phyloP scores from a whole-genome alignment of 1,140 invertebrate species.

The Orchesella cincta region DNA sequence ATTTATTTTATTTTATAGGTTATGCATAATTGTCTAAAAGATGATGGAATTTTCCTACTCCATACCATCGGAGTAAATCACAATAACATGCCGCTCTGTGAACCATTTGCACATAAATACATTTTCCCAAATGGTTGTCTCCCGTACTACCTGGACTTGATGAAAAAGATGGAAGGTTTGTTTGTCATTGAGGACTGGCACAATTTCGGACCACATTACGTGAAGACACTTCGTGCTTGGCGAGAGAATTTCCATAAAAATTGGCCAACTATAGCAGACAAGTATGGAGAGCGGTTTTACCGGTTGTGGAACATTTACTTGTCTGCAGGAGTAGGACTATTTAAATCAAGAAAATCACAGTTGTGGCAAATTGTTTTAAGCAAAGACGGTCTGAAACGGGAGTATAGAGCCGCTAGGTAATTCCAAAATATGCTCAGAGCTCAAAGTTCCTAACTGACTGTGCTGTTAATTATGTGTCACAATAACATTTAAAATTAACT shows the following conservation, averaged over 20 bases:
- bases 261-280: slow-evolving; percentile 45
- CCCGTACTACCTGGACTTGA: background rate
- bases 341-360: slow-evolving; percentile 24
- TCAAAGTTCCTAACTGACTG: background rate
- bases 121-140: slow-evolving; percentile 23
- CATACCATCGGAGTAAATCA: slow-evolving; percentile 43
- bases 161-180: slow-evolving; percentile 3
- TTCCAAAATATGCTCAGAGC: too few species aligned
- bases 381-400: slow-evolving; percentile 3
- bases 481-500: too few species aligned
- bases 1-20: slow-evolving; percentile 27
- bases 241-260: slow-evolving; percentile 43
- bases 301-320: slow-evolving; percentile 48
- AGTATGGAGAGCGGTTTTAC: slow-evolving; percentile 41
- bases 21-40: slow-evolving; percentile 33
- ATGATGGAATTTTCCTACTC: slow-evolving; percentile 45
- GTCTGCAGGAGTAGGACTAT: slow-evolving; percentile 34
- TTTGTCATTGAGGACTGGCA: slow-evolving; percentile 49
- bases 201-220: slow-evolving; percentile 48
- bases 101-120: slow-evolving; percentile 7
- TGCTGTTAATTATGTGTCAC: background rate
- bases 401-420: slow-evolving; percentile 6
- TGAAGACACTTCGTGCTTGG: slow-evolving; percentile 46
- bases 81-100: slow-evolving; percentile 4
- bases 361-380: slow-evolving; percentile 31